A percentile compares a stretch with the other conserved stretches of the same genome.
These are phyloP conservation scores for Philhelius pedissequus DNA, from an alignment of 2,888 invertebrate genomes.

Conservation along the genomic window DNA sequence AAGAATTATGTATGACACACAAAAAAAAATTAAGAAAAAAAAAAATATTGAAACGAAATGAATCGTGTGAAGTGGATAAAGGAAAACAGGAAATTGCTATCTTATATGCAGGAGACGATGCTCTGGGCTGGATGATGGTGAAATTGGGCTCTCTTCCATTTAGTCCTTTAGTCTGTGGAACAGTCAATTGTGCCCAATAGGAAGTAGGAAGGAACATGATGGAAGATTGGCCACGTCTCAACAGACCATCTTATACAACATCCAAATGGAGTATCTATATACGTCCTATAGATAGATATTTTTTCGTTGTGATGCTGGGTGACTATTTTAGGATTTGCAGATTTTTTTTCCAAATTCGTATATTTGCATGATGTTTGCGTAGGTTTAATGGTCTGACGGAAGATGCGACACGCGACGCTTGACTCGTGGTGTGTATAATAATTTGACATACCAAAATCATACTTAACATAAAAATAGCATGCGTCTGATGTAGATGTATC, in stretches of 20 bases:
- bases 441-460: neutral
- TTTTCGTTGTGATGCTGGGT: neutral
- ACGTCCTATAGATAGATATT: neutral
- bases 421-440: neutral
- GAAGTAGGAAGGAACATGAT: conserved; percentile 12
- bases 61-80: conserved; percentile 38
- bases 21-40: neutral
- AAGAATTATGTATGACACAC: neutral
- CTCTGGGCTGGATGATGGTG: conserved; percentile 22
- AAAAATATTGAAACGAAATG: neutral
- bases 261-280: neutral
- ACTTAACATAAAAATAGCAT: neutral
- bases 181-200: conserved; percentile 47
- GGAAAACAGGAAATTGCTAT: conserved; percentile 63
- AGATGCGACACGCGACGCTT: conserved; percentile 18
- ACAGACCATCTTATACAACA: neutral
- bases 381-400: conserved; percentile 45
- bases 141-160: neutral
- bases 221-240: conserved; percentile 16
- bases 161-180: conserved; percentile 6
- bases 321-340: conserved; percentile 46
- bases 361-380: conserved; percentile 34
- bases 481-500: neutral
- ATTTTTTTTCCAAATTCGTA: neutral
- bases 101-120: conserved; percentile 35